Evolutionary conservation across 2,113 vertebrate species (phyloP), one percentile per base, ranked within the genome.

Genomic region (Eidolon helvum): DNA sequence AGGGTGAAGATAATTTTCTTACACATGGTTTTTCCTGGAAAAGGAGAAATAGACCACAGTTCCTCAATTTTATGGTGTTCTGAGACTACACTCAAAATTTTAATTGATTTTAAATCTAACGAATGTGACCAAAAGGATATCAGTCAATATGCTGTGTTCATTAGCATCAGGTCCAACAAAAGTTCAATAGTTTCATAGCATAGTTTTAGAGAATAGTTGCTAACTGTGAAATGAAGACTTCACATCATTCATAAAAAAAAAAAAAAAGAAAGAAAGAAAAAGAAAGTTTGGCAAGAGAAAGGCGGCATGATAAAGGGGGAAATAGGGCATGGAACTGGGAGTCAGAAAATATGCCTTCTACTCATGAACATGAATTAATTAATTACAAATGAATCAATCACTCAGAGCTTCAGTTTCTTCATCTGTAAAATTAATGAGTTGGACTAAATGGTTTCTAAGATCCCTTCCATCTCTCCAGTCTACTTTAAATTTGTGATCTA

Each of bases 401-500:
- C 43, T 40, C 26, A 55, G 45, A 26, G 6, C 55, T 93, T 69
- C 18, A 40, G 28, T 65, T 69, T 68, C 63, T 55, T 74, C 57
- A 45, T 45, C 12, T n/a, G 1, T 80, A 68, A 85, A 94, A 53
- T 57, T 26, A 53, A 50, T 59, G 35, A 86, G 40, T 26, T 48
- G 24, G 33, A 59, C 26, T 33, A 61, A 5, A 53, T 30, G 10
- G 53, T 59, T 21, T 89, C 21, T 35, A 96, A 65, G 18, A 35
- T 35, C 2, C 4, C n/a, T 82, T 82, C 14, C 3, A 66, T 59
- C 15, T 87, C 21, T 79, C 77, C 30, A 4, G 30, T 59, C 0
- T 83, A 43, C 75, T 97, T 96, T 95, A 86, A 92, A 77, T 75
- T 53, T 50, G 14, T 35, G 24, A 71, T 53, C 5, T 94, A 61